phyloP scores from a whole-genome alignment of 2,888 invertebrate genomes.

The Strigamia transsilvanica region DNA sequence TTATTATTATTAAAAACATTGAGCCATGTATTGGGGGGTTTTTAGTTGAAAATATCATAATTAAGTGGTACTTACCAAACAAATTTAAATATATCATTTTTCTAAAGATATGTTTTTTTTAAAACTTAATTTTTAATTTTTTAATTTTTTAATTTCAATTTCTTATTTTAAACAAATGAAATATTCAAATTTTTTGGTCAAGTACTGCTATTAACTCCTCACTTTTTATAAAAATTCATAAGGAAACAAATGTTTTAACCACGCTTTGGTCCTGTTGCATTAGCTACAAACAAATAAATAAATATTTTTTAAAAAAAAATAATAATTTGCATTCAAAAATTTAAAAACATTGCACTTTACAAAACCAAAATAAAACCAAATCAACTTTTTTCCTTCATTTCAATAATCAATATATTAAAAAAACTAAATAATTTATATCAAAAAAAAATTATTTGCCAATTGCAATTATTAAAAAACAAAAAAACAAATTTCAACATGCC shows the following conservation, averaged over 20 bases:
- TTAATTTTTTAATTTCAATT: not conserved
- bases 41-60: not conserved
- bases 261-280: slow-evolving; percentile 23
- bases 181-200: not conserved
- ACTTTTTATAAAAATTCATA: not conserved
- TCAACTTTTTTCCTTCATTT: not conserved
- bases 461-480: not conserved
- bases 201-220: not conserved
- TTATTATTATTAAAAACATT: not conserved
- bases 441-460: not conserved
- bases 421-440: not conserved
- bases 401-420: not conserved
- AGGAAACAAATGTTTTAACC: slow-evolving; percentile 12
- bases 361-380: not conserved
- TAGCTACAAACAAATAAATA: not conserved
- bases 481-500: not conserved
- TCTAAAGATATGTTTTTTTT: not conserved
- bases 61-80: not conserved
- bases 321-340: not conserved
- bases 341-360: slow-evolving; percentile 22
- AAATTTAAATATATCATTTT: not conserved
- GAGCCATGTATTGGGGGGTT: slow-evolving; percentile 18
- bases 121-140: not conserved
- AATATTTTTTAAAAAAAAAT: not conserved
- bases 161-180: not conserved